phyloP scores from a whole-genome alignment of 1,140 invertebrate species.

The Neodiprion lecontei region DNA sequence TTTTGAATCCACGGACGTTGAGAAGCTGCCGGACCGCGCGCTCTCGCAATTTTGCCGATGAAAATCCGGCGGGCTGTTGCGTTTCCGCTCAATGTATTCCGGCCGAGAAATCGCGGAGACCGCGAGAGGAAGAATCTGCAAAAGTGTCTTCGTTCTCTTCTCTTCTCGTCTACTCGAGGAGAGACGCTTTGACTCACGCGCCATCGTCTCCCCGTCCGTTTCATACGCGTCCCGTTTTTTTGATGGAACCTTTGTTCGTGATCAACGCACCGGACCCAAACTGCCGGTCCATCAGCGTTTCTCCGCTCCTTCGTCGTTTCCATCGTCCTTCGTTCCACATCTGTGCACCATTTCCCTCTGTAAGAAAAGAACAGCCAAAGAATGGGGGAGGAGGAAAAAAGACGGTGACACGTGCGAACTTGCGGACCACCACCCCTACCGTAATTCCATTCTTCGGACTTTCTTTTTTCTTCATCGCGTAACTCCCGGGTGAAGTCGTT shows the following conservation, averaged over 20 bases:
- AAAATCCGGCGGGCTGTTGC: no score
- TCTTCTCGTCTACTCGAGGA: no score
- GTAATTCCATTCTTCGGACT: background rate
- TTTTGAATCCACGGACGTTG: no score
- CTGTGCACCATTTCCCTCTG: background rate
- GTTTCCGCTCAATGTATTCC: no score
- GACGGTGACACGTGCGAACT: background rate
- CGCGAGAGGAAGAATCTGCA: no score
- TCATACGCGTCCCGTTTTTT: background rate
- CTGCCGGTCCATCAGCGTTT: constrained; percentile 3
- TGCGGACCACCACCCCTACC: background rate
- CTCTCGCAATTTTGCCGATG: no score
- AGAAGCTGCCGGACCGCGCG: no score
- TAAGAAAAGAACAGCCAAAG: no score
- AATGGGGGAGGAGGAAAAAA: no score
- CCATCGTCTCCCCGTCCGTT: background rate
- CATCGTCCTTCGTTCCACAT: background rate
- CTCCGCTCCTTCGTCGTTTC: background rate
- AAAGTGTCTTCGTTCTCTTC: no score
- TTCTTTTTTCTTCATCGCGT: background rate
- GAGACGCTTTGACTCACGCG: background rate
- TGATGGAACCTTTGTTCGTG: constrained; percentile 7
- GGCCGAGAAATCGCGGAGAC: no score
- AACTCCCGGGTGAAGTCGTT: no score
- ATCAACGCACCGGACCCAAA: background rate